Evolutionary conservation across 2,888 invertebrate genomes (phyloP).

Genomic region (Blomia tropicalis): DNA sequence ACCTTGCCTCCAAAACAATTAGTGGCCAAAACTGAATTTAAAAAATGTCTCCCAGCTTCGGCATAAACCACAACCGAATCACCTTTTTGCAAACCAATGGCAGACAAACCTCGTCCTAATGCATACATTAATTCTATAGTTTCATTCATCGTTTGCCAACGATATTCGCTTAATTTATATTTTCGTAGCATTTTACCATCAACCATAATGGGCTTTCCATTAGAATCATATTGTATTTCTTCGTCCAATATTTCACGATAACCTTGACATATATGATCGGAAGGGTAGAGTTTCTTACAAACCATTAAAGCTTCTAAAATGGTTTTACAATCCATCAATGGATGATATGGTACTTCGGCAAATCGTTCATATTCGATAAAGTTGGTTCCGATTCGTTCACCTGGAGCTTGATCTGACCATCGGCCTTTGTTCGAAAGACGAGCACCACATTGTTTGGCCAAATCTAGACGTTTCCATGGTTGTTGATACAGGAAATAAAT

Average conservation of each 20-base stretch:
- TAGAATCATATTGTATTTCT: conserved; percentile 57
- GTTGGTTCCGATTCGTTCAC: not conserved
- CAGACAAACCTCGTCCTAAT: conserved; percentile 68
- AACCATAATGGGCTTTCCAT: conserved; percentile 8
- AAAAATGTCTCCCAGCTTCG: conserved; percentile 94
- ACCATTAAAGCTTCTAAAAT: not conserved
- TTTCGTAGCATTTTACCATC: conserved; percentile 22
- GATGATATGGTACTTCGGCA: conserved; percentile 5
- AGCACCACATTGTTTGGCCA: not conserved
- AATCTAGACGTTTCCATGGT: not conserved
- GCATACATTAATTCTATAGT: conserved; percentile 54
- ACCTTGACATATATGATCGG: conserved; percentile 43
- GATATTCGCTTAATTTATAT: conserved; percentile 49
- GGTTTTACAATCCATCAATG: conserved; percentile 10
- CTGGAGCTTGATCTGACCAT: not conserved
- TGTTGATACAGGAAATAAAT: conserved; percentile 9
- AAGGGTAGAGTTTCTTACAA: conserved; percentile 5
- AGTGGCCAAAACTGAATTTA: conserved; percentile 73
- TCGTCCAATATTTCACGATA: conserved; percentile 76
- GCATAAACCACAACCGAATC: conserved; percentile 80
- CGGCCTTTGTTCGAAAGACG: not conserved
- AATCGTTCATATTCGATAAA: not conserved
- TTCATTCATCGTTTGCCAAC: conserved; percentile 67
- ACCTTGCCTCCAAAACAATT: conserved; percentile 38
- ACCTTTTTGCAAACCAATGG: conserved; percentile 54